These are phyloP conservation scores for Drosophila ananassae DNA, from an alignment of 1,140 invertebrate species.

Conservation along the genomic window DNA sequence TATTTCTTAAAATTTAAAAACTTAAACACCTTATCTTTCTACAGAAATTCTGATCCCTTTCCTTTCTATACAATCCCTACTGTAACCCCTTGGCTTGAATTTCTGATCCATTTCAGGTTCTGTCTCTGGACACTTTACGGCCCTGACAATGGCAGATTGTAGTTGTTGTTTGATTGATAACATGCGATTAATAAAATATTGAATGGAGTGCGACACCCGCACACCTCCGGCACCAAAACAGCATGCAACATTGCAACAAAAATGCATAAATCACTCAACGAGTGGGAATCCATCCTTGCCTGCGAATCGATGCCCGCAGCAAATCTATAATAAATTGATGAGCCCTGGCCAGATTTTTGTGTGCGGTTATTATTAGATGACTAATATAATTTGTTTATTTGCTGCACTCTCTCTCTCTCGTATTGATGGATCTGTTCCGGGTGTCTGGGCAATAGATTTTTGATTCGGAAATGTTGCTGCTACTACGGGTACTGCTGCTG, in stretches of 20 bases:
- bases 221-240: constrained; percentile 36
- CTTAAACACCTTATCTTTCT: no score
- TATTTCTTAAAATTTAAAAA: neutral
- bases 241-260: constrained; percentile 59
- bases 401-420: constrained; percentile 2
- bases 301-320: constrained; percentile 26
- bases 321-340: constrained; percentile 75
- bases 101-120: constrained; percentile 20
- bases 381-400: constrained; percentile 74
- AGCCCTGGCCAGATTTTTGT: constrained; percentile 38
- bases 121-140: constrained; percentile 41
- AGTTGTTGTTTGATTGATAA: constrained; percentile 77
- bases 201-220: constrained; percentile 51
- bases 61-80: neutral
- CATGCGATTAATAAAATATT: constrained; percentile 82
- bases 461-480: neutral
- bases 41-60: neutral
- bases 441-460: constrained; percentile 5
- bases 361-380: constrained; percentile 56
- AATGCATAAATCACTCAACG: constrained; percentile 63
- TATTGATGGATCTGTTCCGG: constrained; percentile 37
- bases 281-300: neutral
- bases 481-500: neutral
- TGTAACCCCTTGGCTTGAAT: constrained; percentile 14
- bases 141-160: constrained; percentile 52